A percentile compares a stretch with the other conserved stretches of the same genome.
Conservation (phyloP, 2,888 invertebrate species). For the Colostygia pectinataria region DNA sequence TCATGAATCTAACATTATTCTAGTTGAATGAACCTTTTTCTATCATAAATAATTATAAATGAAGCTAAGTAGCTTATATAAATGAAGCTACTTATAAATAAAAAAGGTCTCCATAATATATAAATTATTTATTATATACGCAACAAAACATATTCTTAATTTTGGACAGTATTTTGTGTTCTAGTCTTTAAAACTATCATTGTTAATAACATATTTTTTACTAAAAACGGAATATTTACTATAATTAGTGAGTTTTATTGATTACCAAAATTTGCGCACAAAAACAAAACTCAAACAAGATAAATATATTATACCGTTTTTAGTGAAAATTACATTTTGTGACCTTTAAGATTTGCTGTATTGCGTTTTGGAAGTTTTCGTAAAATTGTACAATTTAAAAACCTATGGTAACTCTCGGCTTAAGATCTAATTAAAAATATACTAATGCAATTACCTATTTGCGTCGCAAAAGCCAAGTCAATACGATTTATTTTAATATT, state of each 20-base stretch:
- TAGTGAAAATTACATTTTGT: conserved; percentile 7
- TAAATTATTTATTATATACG: background rate
- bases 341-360: too few relatives aligned
- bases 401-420: conserved; percentile 73
- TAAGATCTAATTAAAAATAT: conserved; percentile 57
- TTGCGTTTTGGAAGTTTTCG: conserved; percentile 9
- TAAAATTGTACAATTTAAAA: conserved; percentile 65
- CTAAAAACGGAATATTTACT: too few relatives aligned
- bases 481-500: conserved; percentile 25
- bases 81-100: conserved; percentile 30
- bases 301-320: background rate
- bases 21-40: background rate
- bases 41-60: conserved; percentile 18
- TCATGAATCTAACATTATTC: background rate
- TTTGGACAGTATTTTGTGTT: too few relatives aligned
- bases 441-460: conserved; percentile 34
- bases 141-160: too few relatives aligned
- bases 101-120: conserved; percentile 3
- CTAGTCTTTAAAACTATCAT: too few relatives aligned
- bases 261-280: background rate
- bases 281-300: background rate
- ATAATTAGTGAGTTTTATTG: background rate
- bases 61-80: conserved; percentile 29
- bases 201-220: too few relatives aligned
- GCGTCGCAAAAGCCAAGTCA: conserved; percentile 41